phyloP scores from a whole-genome alignment of 2,797 vertebrate species.

The Pangasius mekongensis region DNA sequence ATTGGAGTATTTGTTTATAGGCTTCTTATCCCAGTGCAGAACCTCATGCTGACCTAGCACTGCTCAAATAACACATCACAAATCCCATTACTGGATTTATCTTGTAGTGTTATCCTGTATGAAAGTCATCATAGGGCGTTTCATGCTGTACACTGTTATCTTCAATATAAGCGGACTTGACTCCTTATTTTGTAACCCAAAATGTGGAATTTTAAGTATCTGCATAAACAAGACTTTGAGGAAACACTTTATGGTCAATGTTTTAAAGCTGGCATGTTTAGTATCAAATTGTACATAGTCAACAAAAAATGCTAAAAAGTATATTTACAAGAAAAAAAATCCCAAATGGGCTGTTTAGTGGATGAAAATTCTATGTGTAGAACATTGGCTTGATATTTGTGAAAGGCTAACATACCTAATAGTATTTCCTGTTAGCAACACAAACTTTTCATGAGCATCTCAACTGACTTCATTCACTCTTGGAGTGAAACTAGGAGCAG shows the following conservation, averaged over 20 bases:
- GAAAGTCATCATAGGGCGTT: not conserved
- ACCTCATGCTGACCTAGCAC: not conserved
- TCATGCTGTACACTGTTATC: not conserved
- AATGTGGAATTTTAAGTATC: not conserved
- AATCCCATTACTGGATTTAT: constrained; percentile 12
- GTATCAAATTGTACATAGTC: not conserved
- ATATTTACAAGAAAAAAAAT: not conserved
- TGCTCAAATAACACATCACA: not conserved
- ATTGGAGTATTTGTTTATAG: not conserved
- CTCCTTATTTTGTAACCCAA: not conserved
- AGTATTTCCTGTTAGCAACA: not conserved
- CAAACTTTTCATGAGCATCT: not conserved
- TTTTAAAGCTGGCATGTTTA: not conserved
- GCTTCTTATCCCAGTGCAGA: not conserved
- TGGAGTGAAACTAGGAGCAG: not conserved
- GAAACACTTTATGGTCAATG: not conserved
- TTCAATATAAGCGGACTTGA: not conserved
- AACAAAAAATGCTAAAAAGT: not conserved
- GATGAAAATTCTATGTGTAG: not conserved
- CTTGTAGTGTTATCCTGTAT: not conserved
- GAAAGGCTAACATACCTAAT: not conserved
- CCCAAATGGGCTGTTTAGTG: not conserved
- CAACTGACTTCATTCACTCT: not conserved
- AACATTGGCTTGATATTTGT: not conserved
- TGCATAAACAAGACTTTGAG: not conserved